Percentiles rank a stretch among this genome's conserved stretches.
Evolutionary conservation across 2,113 vertebrate genomes (phyloP).

Genomic region (Eulemur rufifrons): DNA sequence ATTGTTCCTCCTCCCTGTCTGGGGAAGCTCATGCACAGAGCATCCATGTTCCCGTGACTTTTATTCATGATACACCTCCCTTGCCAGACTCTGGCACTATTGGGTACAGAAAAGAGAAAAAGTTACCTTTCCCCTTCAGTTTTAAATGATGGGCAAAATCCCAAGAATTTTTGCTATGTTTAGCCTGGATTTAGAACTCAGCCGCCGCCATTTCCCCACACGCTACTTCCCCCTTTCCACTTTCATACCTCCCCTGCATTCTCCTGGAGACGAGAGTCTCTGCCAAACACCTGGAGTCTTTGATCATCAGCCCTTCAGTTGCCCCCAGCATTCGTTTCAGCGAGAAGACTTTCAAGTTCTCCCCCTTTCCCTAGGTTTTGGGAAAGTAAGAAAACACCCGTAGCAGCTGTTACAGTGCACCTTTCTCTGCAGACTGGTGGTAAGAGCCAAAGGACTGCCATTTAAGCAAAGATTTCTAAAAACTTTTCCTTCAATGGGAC

Average conservation of each 20-base stretch:
- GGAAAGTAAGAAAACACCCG: background rate
- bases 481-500: background rate
- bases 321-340: background rate
- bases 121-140: background rate
- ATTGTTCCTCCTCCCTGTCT: background rate
- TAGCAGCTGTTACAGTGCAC: background rate
- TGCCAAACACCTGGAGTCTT: conserved; percentile 61
- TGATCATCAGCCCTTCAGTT: conserved; percentile 40
- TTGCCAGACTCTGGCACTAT: background rate
- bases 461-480: background rate
- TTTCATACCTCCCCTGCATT: background rate
- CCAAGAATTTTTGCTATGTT: conserved; percentile 47
- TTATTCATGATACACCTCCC: background rate
- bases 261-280: background rate
- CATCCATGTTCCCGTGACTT: background rate
- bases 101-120: background rate
- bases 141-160: conserved; percentile 23
- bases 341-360: conserved; percentile 51
- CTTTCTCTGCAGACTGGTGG: background rate
- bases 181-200: conserved; percentile 37
- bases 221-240: background rate
- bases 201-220: background rate
- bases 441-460: background rate
- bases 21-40: background rate
- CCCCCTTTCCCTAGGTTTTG: background rate